Evolutionary conservation across 2,888 invertebrate genomes (phyloP), one percentile per base, ranked within the genome.

Genomic region (Slavum lentiscoides): DNA sequence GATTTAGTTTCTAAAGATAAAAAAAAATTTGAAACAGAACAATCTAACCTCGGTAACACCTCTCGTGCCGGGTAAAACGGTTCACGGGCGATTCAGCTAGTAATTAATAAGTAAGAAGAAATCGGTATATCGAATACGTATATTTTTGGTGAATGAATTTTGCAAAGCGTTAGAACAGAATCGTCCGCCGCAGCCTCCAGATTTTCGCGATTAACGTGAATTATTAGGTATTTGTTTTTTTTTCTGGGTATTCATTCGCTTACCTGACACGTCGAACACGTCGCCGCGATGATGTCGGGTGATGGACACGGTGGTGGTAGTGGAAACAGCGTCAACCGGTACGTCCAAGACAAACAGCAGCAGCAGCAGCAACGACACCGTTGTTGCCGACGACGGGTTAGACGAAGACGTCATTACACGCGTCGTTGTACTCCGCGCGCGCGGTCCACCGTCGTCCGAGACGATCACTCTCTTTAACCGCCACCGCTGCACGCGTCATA

Each of bases 211-310:
- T 30, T 30, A 30, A 30, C n/a, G n/a, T 30, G 4, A 30, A 30
- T 30, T 2, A 30, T 30, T 30, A 30, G 30, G 4, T 30, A 37
- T 58, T 30, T 37, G 30, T 37, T 30, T 55, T 55, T 13, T 4
- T 17, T 49, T 62, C 30, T 15, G 6, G 3, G 0, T 69, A 15
- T 55, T 21, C 62, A 53, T 62, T n/a, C 19, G 43, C 37, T 82
- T 83, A 90, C 90, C 90, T 84, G 88, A 85, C 67, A 90, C 86
- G 58, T 88, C 87, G 85, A 91, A 91, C 73, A 89, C 86, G 86
- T 91, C 91, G 19, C 91, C 91, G 82, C 87, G 88, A 73, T 90
- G 89, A 83, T 89, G 88, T 84, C 91, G 88, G 13, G 90, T 91
- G 72, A 91, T 87, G 82, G 89, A 89, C 43, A 87, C 87, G 53